A percentile compares a stretch with the other conserved stretches of the same genome.
These are phyloP conservation scores for Rhinichthys osculus DNA, from an alignment of 2,797 vertebrate genomes.

Conservation along the genomic window DNA sequence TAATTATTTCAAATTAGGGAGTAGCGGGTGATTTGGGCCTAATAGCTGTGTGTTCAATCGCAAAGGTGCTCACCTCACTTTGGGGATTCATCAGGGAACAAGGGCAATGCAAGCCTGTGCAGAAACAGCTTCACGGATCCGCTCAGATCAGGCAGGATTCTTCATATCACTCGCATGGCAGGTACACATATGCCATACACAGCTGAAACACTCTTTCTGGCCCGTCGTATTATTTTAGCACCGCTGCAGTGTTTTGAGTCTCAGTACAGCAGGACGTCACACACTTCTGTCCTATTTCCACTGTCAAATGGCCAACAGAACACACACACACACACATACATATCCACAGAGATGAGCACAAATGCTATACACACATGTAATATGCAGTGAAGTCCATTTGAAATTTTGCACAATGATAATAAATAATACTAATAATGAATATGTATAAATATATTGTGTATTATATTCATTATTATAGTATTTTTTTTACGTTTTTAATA, in stretches of 20 bases:
- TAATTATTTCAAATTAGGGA: conserved; percentile 66
- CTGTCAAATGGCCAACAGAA: background rate
- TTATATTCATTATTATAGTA: too few relatives aligned
- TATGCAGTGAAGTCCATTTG: background rate
- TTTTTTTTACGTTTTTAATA: background rate
- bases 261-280: background rate
- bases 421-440: background rate
- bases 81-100: conserved; percentile 46
- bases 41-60: conserved; percentile 40
- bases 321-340: background rate
- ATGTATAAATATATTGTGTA: background rate
- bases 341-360: background rate
- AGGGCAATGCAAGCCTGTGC: conserved; percentile 41
- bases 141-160: conserved; percentile 44
- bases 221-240: background rate
- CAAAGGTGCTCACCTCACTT: conserved; percentile 48
- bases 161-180: background rate
- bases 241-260: background rate
- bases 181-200: background rate
- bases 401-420: background rate
- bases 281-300: conserved; percentile 12
- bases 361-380: background rate
- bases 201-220: background rate
- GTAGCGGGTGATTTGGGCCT: conserved; percentile 58
- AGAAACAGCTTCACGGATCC: conserved; percentile 15